phyloP scores from a whole-genome alignment of 2,888 invertebrate genomes.

The Apoderus coryli region DNA sequence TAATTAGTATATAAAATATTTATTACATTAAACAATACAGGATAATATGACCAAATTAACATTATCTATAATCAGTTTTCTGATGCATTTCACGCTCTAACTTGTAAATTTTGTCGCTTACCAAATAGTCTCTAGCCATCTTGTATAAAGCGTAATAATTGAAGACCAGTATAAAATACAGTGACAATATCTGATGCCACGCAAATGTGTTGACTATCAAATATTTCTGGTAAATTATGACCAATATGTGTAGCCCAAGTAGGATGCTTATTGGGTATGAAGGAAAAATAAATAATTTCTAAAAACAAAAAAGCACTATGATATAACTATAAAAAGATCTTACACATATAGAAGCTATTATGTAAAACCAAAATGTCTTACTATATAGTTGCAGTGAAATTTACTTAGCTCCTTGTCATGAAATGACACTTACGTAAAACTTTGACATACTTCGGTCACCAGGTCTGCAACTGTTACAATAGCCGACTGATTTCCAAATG shows the following conservation, averaged over 20 bases:
- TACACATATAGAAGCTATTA: too few species aligned
- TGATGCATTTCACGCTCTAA: slow-evolving; percentile 56
- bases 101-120: slow-evolving; percentile 70
- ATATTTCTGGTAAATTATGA: slow-evolving; percentile 64
- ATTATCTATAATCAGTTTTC: slow-evolving; percentile 26
- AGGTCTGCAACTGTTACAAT: slow-evolving; percentile 78
- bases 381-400: neutral
- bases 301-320: slow-evolving; percentile 27
- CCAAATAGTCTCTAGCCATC: slow-evolving; percentile 70
- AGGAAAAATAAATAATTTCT: slow-evolving; percentile 82
- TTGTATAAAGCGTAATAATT: slow-evolving; percentile 89
- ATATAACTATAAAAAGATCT: too few species aligned
- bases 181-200: slow-evolving; percentile 85
- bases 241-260: slow-evolving; percentile 51
- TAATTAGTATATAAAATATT: too few species aligned
- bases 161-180: slow-evolving; percentile 72
- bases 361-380: too few species aligned
- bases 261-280: slow-evolving; percentile 59
- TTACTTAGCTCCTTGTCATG: neutral
- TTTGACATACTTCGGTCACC: slow-evolving; percentile 64
- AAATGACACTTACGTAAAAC: slow-evolving; percentile 68
- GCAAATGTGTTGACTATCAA: slow-evolving; percentile 65
- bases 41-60: too few species aligned
- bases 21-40: too few species aligned
- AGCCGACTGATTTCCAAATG: slow-evolving; percentile 59